Base-by-base conservation (phyloP, 2,888 invertebrate species). In the Netelia inedita region DNA sequence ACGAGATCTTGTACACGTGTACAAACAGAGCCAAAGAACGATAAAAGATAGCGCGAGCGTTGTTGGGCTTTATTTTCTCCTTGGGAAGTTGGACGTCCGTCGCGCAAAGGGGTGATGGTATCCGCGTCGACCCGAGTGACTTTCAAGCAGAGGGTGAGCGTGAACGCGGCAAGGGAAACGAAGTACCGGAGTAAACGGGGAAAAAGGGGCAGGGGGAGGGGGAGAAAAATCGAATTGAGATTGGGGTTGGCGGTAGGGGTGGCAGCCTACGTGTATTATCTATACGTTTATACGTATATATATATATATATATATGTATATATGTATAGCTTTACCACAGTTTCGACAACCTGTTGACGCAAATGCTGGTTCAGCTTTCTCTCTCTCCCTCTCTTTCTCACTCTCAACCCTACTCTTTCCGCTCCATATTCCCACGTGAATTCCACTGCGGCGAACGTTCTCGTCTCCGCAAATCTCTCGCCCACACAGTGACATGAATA, bases 281-380 rank as follows among this genome's bases (percentile, higher is more conserved):
- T 46, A 46, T 14, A 46, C 46, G 46, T 14, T 1, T 14, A 46
- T 9, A 9, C 41, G 9, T 9, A 9, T 14, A 46, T 3, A 11
- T 14, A 46, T 3, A 6, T 14, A 46, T 14, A 46, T 14, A 46
- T 14, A 46, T 59, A 59, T 21, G 59, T 28, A 41, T 16, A 19
- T 46, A 63, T 63, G 21, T 21, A 46, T 3, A 57, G 16, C 0
- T 50, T 11, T 35, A 66, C 23, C 35, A 35, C 66, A 81, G 57
- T 87, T 88, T 87, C 86, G 85, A 87, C 87, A 87, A 88, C 88
- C 88, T 88, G 88, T 88, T 88, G 88, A 85, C 86, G 86, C 86
- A 87, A 87, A 88, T 87, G 53, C 73, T 73, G 41, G 46, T 59
- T 53, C 57, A 61, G 63, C 59, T 61, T 23, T 57, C 53, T 16